phyloP scores from a whole-genome alignment of 2,888 invertebrate genomes.

The Pachymerium ferrugineum region DNA sequence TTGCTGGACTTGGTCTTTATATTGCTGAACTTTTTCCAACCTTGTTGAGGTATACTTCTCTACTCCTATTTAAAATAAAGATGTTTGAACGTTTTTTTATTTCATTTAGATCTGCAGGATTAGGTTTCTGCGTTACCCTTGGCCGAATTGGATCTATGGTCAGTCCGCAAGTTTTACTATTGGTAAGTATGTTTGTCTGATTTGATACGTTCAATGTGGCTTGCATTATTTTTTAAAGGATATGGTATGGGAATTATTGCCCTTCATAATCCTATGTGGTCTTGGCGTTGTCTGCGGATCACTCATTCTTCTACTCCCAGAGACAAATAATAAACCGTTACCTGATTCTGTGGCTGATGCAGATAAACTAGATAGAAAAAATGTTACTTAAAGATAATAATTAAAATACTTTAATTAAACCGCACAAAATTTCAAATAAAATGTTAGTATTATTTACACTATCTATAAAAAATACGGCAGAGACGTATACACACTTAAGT shows the following conservation, averaged over 20 bases:
- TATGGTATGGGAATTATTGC: neutral
- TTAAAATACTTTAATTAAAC: neutral
- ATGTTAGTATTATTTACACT: too few relatives aligned
- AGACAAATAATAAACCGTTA: conserved; percentile 23
- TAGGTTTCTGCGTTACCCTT: conserved; percentile 34
- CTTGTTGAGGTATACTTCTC: conserved; percentile 1
- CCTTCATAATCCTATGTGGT: neutral
- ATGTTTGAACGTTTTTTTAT: neutral
- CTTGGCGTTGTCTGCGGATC: neutral
- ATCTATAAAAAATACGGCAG: too few relatives aligned
- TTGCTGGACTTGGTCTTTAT: neutral
- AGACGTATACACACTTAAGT: too few relatives aligned
- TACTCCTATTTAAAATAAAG: neutral
- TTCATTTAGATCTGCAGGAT: conserved; percentile 31
- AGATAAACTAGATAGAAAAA: neutral
- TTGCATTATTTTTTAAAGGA: neutral
- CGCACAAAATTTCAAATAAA: too few relatives aligned
- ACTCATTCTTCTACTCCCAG: neutral
- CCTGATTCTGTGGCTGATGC: conserved; percentile 3
- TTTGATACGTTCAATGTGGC: neutral
- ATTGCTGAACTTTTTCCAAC: conserved; percentile 16
- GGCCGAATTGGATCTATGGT: conserved; percentile 33
- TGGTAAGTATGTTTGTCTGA: conserved; percentile 30
- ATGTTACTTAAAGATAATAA: neutral
- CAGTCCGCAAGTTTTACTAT: conserved; percentile 34